Evolutionary conservation across 2,113 vertebrate species (phyloP).

Genomic region (Passer domesticus): DNA sequence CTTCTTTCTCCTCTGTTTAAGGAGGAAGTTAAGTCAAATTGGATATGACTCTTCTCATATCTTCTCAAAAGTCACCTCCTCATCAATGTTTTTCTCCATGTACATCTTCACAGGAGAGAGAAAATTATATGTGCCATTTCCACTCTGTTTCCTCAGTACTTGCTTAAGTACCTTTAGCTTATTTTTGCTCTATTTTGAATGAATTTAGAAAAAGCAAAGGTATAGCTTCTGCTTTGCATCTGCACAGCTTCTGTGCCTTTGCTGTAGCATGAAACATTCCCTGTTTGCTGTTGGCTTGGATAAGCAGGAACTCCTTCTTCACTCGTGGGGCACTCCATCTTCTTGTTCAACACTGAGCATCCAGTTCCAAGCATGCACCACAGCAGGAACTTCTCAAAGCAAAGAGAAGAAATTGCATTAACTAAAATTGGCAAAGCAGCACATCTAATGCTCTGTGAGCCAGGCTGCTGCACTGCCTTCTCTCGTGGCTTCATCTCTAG

Average conservation of each 20-base stretch:
- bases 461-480: background rate
- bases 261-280: background rate
- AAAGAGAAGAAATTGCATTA: background rate
- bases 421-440: background rate
- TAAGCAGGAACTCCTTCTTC: background rate
- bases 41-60: background rate
- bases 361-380: background rate
- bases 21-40: background rate
- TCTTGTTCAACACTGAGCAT: background rate
- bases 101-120: background rate
- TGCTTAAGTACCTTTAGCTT: background rate
- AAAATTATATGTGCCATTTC: background rate
- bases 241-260: background rate
- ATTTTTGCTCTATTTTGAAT: background rate
- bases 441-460: background rate
- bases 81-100: background rate
- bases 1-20: background rate
- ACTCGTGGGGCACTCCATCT: background rate
- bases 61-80: background rate
- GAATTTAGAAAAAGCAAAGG: background rate
- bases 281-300: background rate
- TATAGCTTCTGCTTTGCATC: background rate
- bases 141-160: background rate
- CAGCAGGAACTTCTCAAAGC: background rate
- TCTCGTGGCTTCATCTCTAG: background rate